Evolutionary conservation across 2,888 invertebrate genomes (phyloP).

Genomic region (Toxonevra muliebris): DNA sequence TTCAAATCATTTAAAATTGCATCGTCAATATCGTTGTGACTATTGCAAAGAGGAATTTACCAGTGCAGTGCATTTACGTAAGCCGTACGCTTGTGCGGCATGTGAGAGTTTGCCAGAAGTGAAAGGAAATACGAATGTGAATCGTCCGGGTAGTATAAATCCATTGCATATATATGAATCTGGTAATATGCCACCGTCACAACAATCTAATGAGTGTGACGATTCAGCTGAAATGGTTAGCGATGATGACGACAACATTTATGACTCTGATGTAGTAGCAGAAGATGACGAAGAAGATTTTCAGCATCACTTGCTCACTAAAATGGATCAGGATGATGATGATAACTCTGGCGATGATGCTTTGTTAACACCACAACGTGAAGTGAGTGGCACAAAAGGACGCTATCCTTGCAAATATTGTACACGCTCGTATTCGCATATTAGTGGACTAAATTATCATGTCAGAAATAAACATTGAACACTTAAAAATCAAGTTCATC

Average conservation of each 20-base stretch:
- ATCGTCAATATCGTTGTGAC: constrained; percentile 51
- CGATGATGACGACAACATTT: constrained; percentile 26
- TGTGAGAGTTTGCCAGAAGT: constrained; percentile 43
- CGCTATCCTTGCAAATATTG: constrained; percentile 41
- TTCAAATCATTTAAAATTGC: constrained; percentile 51
- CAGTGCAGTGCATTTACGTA: constrained; percentile 49
- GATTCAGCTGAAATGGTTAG: constrained; percentile 40
- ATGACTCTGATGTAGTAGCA: constrained; percentile 17
- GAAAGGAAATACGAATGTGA: constrained; percentile 27
- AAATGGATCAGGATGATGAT: constrained; percentile 17
- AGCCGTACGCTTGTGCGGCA: constrained; percentile 47
- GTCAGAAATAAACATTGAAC: constrained; percentile 40
- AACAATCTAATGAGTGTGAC: constrained; percentile 34
- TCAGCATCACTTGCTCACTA: constrained; percentile 13
- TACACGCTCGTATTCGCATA: constrained; percentile 39
- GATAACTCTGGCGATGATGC: constrained; percentile 16
- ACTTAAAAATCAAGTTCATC: background rate
- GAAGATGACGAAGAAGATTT: constrained; percentile 35
- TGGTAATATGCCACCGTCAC: constrained; percentile 20
- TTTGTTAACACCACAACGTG: background rate
- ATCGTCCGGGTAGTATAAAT: constrained; percentile 22
- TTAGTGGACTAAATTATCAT: constrained; percentile 43
- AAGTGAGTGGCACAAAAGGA: constrained; percentile 20
- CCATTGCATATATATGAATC: constrained; percentile 40
- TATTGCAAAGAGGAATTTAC: constrained; percentile 47